Evolutionary conservation across 2,888 invertebrate species (phyloP), one percentile per base, ranked within the genome.

Genomic region (Chironomus tentans): DNA sequence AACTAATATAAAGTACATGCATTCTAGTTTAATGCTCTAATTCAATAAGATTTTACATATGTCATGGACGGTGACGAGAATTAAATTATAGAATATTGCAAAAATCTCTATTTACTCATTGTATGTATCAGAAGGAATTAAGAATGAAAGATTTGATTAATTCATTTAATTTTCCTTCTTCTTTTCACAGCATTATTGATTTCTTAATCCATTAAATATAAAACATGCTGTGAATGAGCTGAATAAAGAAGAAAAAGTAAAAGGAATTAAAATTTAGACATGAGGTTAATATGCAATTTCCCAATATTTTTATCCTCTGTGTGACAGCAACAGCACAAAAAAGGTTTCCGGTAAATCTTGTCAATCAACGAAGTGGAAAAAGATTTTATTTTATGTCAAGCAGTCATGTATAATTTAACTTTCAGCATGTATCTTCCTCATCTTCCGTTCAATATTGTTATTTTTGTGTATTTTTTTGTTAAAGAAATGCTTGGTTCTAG

Each of bases 271-370:
- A 56, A 18, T 56, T 56, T 15, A 56, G 18, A 56, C 56, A 56
- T 56, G 56, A 56, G 15, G 56, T 56, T 56, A 56, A 56, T 56
- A 56, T 56, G 56, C 56, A 56, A 56, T 56, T 56, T 56, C 56
- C 56, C 56, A 56, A 56, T 56, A 15, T 15, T 56, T 7, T 56
- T 56, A 13, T 50, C 50, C 15, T 15, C 18, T 56, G n/a, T 56
- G n/a, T 15, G 56, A 38, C 38, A 56, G 56, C 56, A 18, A 56
- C 56, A 56, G 18, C 56, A 15, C 5, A 50, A 13, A 15, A 56
- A 56, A 56, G 56, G 56, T 56, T 56, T 56, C 56, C 56, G 56
- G 56, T 56, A 65, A 65, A 65, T 65, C 65, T 65, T 65, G 65
- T 65, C 65, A 65, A 65, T 65, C 65, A 65, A 21, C 21, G 22